Percentiles rank a stretch among this genome's conserved stretches.
phyloP scores from a whole-genome alignment of 2,113 vertebrate species.

The Sinocyclocheilus maitianheensis region DNA sequence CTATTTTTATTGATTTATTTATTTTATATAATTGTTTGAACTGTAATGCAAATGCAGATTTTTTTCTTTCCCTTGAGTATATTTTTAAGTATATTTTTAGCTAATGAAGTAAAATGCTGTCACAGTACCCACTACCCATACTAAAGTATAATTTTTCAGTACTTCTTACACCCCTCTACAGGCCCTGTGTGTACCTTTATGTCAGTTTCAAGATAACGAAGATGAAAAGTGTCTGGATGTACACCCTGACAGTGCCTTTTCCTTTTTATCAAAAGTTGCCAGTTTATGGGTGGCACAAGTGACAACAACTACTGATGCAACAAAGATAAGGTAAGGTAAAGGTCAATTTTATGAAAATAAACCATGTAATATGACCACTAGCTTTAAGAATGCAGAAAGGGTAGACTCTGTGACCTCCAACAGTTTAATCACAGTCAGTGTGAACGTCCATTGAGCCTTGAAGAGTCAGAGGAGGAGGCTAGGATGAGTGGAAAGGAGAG shows the following conservation, averaged over 20 bases:
- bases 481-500: slow-evolving; percentile 1
- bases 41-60: not conserved
- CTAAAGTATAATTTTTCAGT: not conserved
- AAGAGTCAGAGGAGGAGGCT: not conserved
- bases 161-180: not conserved
- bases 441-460: slow-evolving; percentile 43
- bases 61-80: not conserved
- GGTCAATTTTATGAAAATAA: not conserved
- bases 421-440: slow-evolving; percentile 60
- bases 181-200: not conserved
- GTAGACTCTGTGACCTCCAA: slow-evolving; percentile 69
- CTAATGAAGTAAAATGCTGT: not conserved
- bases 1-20: not conserved
- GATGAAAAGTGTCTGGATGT: not conserved
- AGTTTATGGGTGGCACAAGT: not conserved
- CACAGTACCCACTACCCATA: not conserved
- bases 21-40: no score
- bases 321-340: not conserved
- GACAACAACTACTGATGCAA: not conserved
- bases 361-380: not conserved
- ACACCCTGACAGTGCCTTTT: not conserved
- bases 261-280: not conserved
- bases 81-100: not conserved
- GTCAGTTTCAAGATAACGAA: not conserved
- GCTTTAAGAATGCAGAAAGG: slow-evolving; percentile 43